Evolutionary conservation across 2,113 vertebrate species (phyloP).

Genomic region (Charina bottae): DNA sequence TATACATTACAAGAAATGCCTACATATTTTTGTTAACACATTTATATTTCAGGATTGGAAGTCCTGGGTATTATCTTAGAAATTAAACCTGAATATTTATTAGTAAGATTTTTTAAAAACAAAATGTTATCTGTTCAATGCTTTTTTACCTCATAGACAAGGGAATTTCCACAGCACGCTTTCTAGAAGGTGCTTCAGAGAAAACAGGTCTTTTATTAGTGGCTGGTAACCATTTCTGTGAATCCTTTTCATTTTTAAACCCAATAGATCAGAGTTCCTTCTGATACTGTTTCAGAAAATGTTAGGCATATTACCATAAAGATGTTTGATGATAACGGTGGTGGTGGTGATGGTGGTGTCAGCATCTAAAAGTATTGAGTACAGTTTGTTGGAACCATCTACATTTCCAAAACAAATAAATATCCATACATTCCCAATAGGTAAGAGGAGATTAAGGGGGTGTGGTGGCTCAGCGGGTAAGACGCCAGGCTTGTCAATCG

Average conservation of each 20-base stretch:
- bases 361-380: not conserved
- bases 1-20: no score
- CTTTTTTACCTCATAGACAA: no score
- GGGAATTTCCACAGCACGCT: not conserved
- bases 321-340: not conserved
- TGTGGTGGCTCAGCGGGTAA: no score
- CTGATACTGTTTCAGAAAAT: not conserved
- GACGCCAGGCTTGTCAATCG: no score
- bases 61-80: not conserved
- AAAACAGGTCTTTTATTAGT: not conserved
- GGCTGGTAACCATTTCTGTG: not conserved
- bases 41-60: no score
- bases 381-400: not conserved
- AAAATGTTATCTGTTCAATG: no score
- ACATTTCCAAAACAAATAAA: not conserved
- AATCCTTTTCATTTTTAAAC: not conserved
- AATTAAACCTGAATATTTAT: not conserved
- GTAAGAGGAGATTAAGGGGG: no score
- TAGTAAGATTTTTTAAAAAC: not conserved
- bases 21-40: no score
- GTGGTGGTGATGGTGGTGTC: not conserved
- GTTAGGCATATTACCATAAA: not conserved
- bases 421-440: not conserved
- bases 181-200: not conserved
- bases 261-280: not conserved